A percentile compares a stretch with the other conserved stretches of the same genome.
These are phyloP conservation scores for Holothuria scabra DNA, from an alignment of 53 echinoderm and acorn worm species.

Conservation along the genomic window DNA sequence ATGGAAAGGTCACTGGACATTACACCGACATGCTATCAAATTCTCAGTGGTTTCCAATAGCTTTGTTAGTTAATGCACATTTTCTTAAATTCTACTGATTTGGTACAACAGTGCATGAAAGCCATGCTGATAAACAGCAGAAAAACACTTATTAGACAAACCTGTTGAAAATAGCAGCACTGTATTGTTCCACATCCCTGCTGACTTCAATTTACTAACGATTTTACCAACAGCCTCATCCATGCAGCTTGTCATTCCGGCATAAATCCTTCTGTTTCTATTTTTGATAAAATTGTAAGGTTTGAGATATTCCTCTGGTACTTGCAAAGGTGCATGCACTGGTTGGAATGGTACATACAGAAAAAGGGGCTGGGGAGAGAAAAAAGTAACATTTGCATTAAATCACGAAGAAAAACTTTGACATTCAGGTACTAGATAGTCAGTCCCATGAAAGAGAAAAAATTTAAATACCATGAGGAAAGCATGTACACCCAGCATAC, in stretches of 20 bases:
- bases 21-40: too few relatives aligned
- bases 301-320: constrained; percentile 1
- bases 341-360: constrained; percentile 45
- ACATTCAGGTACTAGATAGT: too few relatives aligned
- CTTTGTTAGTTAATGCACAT: too few relatives aligned
- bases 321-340: constrained; percentile 22
- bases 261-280: constrained; percentile 56
- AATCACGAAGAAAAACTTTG: too few relatives aligned
- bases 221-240: constrained; percentile 87
- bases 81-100: too few relatives aligned
- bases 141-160: background rate
- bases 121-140: too few relatives aligned
- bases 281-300: constrained; percentile 6
- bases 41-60: too few relatives aligned
- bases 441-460: too few relatives aligned
- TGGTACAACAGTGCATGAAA: too few relatives aligned
- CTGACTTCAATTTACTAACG: constrained; percentile 27
- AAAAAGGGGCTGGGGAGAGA: constrained; percentile 24
- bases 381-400: background rate
- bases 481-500: too few relatives aligned
- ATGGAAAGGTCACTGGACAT: too few relatives aligned
- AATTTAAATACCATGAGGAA: too few relatives aligned
- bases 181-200: constrained; percentile 63
- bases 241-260: constrained; percentile 83
- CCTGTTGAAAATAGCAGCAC: background rate